Conservation (phyloP, 37 sponge, comb jelly and placozoan genomes). For the Beroe ovata region DNA sequence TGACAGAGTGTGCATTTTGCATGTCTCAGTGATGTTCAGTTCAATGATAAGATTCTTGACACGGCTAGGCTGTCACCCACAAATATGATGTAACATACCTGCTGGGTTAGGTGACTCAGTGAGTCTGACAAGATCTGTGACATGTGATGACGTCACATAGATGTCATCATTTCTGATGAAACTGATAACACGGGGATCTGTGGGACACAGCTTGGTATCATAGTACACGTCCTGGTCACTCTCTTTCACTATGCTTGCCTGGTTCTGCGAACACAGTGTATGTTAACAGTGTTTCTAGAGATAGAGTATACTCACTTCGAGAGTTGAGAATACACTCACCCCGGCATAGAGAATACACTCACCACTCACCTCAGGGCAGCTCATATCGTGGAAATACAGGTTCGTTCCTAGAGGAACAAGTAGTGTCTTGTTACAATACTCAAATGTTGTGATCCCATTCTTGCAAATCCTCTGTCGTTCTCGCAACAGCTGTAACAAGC, state of each 20-base stretch:
- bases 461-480: conserved; percentile 71
- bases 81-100: neutral
- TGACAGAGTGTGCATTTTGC: no score
- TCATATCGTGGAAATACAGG: conserved; percentile 50
- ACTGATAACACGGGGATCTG: conserved; percentile 22
- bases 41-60: no score
- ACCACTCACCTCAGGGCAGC: neutral
- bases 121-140: conserved; percentile 4
- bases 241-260: conserved; percentile 14
- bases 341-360: no score
- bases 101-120: conserved; percentile 42
- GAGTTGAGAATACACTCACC: no score
- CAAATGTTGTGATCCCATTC: conserved; percentile 71
- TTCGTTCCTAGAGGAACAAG: conserved; percentile 49
- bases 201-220: conserved; percentile 67
- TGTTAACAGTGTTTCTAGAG: no score
- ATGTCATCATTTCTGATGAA: conserved; percentile 37
- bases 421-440: conserved; percentile 67
- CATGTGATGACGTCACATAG: conserved; percentile 29
- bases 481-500: conserved; percentile 71
- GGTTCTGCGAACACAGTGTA: conserved; percentile 56
- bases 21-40: no score
- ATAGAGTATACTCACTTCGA: no score
- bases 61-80: no score
- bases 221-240: conserved; percentile 34